Conservation (phyloP, 1,140 invertebrate species). For the Drosophila orosa region DNA sequence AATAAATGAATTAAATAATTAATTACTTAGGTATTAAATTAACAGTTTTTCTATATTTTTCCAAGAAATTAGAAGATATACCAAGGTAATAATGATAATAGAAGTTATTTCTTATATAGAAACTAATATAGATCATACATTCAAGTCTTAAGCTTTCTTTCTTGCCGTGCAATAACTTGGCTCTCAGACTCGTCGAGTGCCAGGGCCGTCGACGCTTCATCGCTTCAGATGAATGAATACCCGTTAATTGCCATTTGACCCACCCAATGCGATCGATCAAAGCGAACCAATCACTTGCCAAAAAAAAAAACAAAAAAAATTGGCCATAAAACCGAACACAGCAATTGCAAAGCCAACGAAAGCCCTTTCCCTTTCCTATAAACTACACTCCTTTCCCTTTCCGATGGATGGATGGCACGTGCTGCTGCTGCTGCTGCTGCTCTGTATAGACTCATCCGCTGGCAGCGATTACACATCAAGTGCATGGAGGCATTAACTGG, state of each 20-base stretch:
- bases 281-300: slow-evolving; percentile 13
- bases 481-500: slow-evolving; percentile 15
- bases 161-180: not conserved
- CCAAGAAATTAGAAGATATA: no score
- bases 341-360: slow-evolving; percentile 16
- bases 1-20: not conserved
- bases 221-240: slow-evolving; percentile 37
- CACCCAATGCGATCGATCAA: slow-evolving; percentile 33
- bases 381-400: slow-evolving; percentile 13
- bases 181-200: not conserved
- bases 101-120: no score
- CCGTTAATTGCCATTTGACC: slow-evolving; percentile 43
- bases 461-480: slow-evolving; percentile 5
- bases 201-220: slow-evolving; percentile 8
- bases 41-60: not conserved
- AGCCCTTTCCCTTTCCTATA: slow-evolving; percentile 9
- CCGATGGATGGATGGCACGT: not conserved
- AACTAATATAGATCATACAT: not conserved
- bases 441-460: not conserved
- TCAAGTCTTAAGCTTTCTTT: not conserved
- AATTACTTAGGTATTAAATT: not conserved
- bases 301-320: not conserved
- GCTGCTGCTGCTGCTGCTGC: not conserved
- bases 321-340: not conserved
- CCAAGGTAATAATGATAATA: no score